Percentiles rank a stretch among this genome's conserved stretches.
Conservation (phyloP, 2,888 invertebrate genomes). For the Philereme transversata region DNA sequence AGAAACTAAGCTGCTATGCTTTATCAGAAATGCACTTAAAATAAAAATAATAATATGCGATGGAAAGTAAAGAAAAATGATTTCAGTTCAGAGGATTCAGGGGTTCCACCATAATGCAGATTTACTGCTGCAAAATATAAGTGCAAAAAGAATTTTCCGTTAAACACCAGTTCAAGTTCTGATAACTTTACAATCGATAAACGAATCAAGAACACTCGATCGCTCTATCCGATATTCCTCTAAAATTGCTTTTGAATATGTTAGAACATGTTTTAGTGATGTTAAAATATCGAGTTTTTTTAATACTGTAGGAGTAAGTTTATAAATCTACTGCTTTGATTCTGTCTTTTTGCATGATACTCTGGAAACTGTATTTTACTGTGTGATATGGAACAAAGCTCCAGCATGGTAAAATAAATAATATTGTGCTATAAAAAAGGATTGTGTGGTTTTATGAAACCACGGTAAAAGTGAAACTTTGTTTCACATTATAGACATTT, state of each 20-base stretch:
- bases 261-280: conserved; percentile 8
- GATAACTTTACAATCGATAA: background rate
- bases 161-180: background rate
- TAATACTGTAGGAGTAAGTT: too few relatives aligned
- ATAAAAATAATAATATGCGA: conserved; percentile 23
- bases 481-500: too few relatives aligned
- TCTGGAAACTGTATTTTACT: too few relatives aligned
- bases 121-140: conserved; percentile 13
- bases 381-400: too few relatives aligned
- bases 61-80: conserved; percentile 15
- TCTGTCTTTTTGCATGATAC: too few relatives aligned
- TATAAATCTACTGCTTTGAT: too few relatives aligned
- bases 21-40: conserved; percentile 22
- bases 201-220: conserved; percentile 1
- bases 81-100: conserved; percentile 22
- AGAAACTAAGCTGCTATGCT: conserved; percentile 20
- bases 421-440: too few relatives aligned
- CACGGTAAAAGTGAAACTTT: too few relatives aligned
- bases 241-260: conserved; percentile 6
- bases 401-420: too few relatives aligned
- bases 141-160: background rate
- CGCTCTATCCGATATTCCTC: conserved; percentile 2
- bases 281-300: background rate
- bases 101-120: conserved; percentile 12
- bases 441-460: too few relatives aligned